Evolutionary conservation across 2,888 invertebrate species (phyloP).

Genomic region (Spilosoma lubricipeda): DNA sequence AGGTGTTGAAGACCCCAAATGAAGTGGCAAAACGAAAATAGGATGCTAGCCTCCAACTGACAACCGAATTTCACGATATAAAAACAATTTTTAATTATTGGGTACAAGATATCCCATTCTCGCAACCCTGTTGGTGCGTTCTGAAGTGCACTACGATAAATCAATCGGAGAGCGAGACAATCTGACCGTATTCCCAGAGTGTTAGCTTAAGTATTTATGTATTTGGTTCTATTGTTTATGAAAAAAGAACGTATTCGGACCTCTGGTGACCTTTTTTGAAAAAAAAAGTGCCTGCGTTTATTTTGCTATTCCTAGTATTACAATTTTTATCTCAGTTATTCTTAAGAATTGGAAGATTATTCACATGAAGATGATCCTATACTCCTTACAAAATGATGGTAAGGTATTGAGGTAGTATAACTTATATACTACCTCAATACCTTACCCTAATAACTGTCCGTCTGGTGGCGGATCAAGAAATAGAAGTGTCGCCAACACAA

Average conservation of each 20-base stretch:
- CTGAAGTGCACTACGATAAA: conserved; percentile 37
- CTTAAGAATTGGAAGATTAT: conserved; percentile 62
- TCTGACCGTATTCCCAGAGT: conserved; percentile 38
- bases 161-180: conserved; percentile 42
- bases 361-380: conserved; percentile 73
- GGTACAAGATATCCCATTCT: not conserved
- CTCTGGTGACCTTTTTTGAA: not conserved
- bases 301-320: too few relatives aligned
- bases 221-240: conserved; percentile 7
- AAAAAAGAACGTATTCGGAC: not conserved
- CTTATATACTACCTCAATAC: too few relatives aligned
- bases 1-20: too few relatives aligned
- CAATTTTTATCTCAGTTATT: too few relatives aligned
- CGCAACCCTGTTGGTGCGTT: conserved; percentile 41
- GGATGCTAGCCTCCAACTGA: not conserved
- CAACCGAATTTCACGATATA: not conserved
- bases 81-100: not conserved
- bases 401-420: conserved; percentile 25
- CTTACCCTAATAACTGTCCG: too few relatives aligned
- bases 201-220: conserved; percentile 33
- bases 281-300: too few relatives aligned
- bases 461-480: too few relatives aligned
- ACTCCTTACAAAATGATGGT: conserved; percentile 63
- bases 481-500: too few relatives aligned
- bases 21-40: too few relatives aligned